These are phyloP conservation scores for Erpornis zantholeuca DNA, from an alignment of 2,113 vertebrate genomes.

Conservation along the genomic window DNA sequence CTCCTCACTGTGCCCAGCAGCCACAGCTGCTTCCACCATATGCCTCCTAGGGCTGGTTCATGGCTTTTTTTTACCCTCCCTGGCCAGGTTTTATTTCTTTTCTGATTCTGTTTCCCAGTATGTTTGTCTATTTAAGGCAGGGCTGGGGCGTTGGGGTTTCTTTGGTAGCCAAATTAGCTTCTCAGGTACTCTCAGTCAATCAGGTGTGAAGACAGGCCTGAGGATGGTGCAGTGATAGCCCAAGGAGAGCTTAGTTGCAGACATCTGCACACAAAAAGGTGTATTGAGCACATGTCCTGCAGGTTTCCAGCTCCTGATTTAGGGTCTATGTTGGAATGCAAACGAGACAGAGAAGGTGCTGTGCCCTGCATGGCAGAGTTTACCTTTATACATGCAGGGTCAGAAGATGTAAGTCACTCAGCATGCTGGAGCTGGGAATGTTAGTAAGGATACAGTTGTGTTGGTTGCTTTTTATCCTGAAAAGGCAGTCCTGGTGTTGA, in stretches of 20 bases:
- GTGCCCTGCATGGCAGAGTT: not conserved
- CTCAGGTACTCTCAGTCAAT: not conserved
- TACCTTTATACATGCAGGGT: not conserved
- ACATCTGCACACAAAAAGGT: not conserved
- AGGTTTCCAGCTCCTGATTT: not conserved
- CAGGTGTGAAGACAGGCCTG: not conserved
- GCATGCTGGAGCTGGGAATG: not conserved
- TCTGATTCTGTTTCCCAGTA: not conserved
- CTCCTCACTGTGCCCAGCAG: not conserved
- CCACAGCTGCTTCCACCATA: not conserved
- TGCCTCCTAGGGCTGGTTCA: not conserved
- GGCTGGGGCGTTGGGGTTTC: not conserved
- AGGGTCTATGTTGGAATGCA: not conserved
- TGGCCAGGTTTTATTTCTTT: not conserved
- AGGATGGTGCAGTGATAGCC: not conserved
- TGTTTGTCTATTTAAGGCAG: not conserved
- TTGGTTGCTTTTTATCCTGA: not conserved
- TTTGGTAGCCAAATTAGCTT: not conserved
- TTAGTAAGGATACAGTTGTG: not conserved
- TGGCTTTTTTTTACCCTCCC: not conserved
- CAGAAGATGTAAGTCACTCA: not conserved
- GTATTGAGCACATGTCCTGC: not conserved
- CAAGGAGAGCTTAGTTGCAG: not conserved
- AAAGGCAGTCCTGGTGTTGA: not conserved
- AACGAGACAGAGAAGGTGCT: not conserved